Conservation (phyloP, 1,140 invertebrate species). For the Plectrocnemia conspersa region DNA sequence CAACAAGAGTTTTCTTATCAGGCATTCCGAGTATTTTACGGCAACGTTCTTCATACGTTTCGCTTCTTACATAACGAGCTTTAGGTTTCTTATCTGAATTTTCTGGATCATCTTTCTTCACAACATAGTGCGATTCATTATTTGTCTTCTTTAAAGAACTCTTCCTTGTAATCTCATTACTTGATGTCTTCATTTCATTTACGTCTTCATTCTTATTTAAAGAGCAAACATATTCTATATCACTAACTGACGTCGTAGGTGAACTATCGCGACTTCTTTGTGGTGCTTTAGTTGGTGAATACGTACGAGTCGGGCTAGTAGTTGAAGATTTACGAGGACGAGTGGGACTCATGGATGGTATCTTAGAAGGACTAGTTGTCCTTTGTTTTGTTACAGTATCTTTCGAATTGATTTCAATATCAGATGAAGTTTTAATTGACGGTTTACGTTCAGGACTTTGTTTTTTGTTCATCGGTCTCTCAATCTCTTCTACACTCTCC, state of each 20-base stretch:
- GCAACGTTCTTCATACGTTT: constrained; percentile 67
- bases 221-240: constrained; percentile 44
- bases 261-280: constrained; percentile 46
- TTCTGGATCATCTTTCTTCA: constrained; percentile 40
- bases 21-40: constrained; percentile 60
- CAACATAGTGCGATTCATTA: constrained; percentile 36
- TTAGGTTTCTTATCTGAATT: constrained; percentile 39
- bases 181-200: constrained; percentile 38
- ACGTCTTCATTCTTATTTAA: constrained; percentile 29
- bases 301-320: neutral
- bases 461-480: too few species aligned
- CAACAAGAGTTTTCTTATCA: constrained; percentile 41
- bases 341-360: constrained; percentile 28
- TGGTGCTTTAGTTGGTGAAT: constrained; percentile 33
- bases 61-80: constrained; percentile 53
- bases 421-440: constrained; percentile 32
- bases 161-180: constrained; percentile 40
- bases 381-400: constrained; percentile 33
- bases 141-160: constrained; percentile 48
- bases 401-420: neutral
- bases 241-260: constrained; percentile 51
- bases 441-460: constrained; percentile 32
- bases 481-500: too few species aligned
- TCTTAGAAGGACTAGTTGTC: constrained; percentile 29
- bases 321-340: constrained; percentile 23